Evolutionary conservation across 2,113 vertebrate genomes (phyloP), one percentile per base, ranked within the genome.

Genomic region (Muntiacus muntjak): DNA sequence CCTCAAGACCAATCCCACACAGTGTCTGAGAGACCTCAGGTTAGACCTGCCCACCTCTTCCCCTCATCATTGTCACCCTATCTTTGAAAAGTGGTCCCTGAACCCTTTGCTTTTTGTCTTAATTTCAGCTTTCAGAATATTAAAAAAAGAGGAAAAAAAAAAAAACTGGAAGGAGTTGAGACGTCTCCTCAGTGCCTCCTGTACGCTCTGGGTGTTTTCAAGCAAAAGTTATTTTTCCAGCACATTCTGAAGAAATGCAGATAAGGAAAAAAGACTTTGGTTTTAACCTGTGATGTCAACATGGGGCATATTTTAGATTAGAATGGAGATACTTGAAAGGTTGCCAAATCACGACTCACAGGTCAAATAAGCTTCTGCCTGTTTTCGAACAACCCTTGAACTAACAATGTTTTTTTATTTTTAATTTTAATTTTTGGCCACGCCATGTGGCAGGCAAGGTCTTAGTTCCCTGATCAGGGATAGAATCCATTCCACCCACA

Each of bases 1-100:
- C 64, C 25, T 33, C 54, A 16, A 78, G 54, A 6, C 21, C 55
- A 4, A 30, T 28, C 19, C 64, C 4, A 1, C 2, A 0, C 26
- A 2, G 17, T 5, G 33, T 15, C 4, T 21, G 40, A 30, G 7
- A 43, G 55, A 40, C 47, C 23, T 67, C 47, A 13, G 33, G 36
- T 14, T 15, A 36, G 19, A 76, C 25, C 87, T 10, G 25, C 67
- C 40, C 1, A 0, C 8, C 67, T 52, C 23, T 7, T 47, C 86
- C 16, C 30, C 40, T 30, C 5, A 8, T 15, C 43, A 16, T 0
- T 13, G 52, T 21, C 2, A 26, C 6, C 14, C 50, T 6, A 0
- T 26, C 47, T 62, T 21, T 58, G 40, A 87, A 50, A 57, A 71
- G n/a, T 21, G 19, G 1, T 26, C n/a, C 52, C 76, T 58, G 52